A percentile compares a stretch with the other conserved stretches of the same genome.
Conservation (phyloP, 2,888 invertebrate species). For the Plebejus argus region DNA sequence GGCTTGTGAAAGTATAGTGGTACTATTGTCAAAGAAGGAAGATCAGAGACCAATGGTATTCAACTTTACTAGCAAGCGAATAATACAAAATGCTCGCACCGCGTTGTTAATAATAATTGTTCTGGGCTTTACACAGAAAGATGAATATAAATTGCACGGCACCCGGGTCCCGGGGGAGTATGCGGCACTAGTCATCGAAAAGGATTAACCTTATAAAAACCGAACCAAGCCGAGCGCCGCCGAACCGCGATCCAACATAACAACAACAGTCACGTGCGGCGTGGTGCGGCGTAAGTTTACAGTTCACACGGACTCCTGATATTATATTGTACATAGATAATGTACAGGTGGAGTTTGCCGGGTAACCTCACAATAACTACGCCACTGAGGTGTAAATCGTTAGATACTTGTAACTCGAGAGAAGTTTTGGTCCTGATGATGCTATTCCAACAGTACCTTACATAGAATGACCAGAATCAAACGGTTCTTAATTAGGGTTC, state of each 20-base stretch:
- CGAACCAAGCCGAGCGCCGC: neutral
- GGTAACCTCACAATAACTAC: neutral
- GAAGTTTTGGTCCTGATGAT: neutral
- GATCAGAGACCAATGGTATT: too few relatives aligned
- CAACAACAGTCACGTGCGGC: neutral
- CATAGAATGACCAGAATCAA: too few relatives aligned
- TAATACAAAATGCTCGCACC: neutral
- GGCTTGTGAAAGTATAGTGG: neutral
- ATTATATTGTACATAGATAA: slow-evolving; percentile 13
- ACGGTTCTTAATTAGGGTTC: too few relatives aligned
- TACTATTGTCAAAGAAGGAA: neutral
- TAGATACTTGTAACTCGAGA: neutral
- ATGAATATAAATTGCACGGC: too few relatives aligned
- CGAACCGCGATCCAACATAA: neutral
- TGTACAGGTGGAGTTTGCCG: slow-evolving; percentile 4
- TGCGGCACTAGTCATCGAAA: too few relatives aligned
- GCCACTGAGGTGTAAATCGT: neutral
- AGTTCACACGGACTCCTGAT: neutral
- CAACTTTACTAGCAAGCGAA: too few relatives aligned
- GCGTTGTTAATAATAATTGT: too few relatives aligned
- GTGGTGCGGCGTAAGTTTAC: neutral
- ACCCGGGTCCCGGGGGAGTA: too few relatives aligned
- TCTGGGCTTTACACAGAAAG: too few relatives aligned
- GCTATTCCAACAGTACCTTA: too few relatives aligned
- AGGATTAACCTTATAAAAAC: too few relatives aligned